phyloP scores from a whole-genome alignment of 2,113 vertebrate species.

The Ovis canadensis region DNA sequence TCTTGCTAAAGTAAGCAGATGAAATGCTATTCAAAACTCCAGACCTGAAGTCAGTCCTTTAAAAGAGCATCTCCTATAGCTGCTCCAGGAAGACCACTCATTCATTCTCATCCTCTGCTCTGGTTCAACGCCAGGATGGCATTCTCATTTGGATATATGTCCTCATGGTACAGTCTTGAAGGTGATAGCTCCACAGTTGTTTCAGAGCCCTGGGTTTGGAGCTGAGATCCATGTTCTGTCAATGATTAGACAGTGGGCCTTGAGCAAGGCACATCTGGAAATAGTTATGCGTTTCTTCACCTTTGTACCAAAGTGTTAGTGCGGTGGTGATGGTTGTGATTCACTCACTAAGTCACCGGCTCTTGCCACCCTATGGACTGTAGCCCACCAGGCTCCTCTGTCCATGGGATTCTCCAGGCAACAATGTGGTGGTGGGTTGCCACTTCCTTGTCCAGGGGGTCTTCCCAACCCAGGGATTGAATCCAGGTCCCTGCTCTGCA shows the following conservation, averaged over 20 bases:
- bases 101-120: not conserved
- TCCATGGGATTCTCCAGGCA: not conserved
- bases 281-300: not conserved
- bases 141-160: not conserved
- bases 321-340: rapidly evolving
- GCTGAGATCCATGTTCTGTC: not conserved
- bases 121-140: not conserved
- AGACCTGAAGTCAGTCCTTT: not conserved
- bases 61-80: not conserved
- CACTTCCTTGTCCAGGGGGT: not conserved
- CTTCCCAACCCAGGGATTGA: rapidly evolving
- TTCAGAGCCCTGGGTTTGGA: not conserved
- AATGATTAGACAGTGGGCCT: not conserved
- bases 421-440: rapidly evolving
- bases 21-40: not conserved
- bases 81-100: not conserved
- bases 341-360: not conserved
- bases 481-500: not conserved
- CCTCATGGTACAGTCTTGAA: not conserved
- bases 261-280: not conserved
- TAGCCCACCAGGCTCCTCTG: not conserved
- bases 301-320: no score
- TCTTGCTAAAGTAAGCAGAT: not conserved
- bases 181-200: not conserved
- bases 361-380: rapidly evolving